Conservation (phyloP, 2,113 vertebrate genomes). For the Lycaon pictus region DNA sequence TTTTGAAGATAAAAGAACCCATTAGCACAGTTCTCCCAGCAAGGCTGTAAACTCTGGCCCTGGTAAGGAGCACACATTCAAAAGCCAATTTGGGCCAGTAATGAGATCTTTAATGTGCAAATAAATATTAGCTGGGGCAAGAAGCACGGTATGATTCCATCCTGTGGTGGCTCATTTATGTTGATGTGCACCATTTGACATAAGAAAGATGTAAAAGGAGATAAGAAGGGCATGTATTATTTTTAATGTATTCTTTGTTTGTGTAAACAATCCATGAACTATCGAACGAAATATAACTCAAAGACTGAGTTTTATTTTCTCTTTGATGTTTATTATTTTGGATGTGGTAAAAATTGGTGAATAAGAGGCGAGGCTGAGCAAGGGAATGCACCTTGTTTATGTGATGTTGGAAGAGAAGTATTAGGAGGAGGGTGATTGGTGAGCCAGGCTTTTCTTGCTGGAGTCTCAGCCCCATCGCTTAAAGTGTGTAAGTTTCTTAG, state of each 20-base stretch:
- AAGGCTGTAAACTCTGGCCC: constrained; percentile 11
- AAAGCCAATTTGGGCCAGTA: background rate
- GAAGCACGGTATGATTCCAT: background rate
- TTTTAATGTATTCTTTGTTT: background rate
- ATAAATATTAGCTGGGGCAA: constrained; percentile 39
- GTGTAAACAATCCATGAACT: background rate
- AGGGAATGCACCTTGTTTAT: constrained; percentile 34
- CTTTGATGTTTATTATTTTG: constrained; percentile 54
- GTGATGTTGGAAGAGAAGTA: constrained; percentile 52
- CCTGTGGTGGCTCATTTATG: background rate
- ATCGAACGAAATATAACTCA: background rate
- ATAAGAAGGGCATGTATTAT: background rate
- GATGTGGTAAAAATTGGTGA: constrained; percentile 59
- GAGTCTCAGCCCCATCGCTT: background rate
- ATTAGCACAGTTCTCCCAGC: constrained; percentile 1
- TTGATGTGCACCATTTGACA: background rate
- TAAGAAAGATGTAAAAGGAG: constrained; percentile 17
- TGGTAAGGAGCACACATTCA: background rate
- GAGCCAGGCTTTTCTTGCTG: background rate
- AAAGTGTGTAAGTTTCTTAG: background rate
- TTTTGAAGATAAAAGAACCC: background rate
- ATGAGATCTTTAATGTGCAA: constrained; percentile 47
- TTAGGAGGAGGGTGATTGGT: background rate
- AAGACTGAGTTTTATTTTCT: constrained; percentile 55
- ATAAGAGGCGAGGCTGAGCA: constrained; percentile 39